Evolutionary conservation across 2,888 invertebrate genomes (phyloP).

Genomic region (Coleophora flavipennella): DNA sequence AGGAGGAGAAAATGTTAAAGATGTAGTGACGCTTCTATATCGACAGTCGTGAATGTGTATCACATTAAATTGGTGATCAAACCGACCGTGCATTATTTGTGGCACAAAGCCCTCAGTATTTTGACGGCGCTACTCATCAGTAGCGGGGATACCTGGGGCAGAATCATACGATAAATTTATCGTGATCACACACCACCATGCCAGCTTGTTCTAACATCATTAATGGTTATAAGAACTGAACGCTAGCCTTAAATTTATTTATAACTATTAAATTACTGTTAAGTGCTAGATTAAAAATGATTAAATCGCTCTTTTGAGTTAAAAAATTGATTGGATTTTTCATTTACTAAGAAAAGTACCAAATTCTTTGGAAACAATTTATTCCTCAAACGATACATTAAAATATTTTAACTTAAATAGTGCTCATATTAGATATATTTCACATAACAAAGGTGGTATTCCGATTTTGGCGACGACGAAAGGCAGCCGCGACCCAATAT

Average conservation of each 20-base stretch:
- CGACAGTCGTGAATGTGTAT: constrained; percentile 20
- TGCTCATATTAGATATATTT: too few relatives aligned
- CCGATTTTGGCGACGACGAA: too few relatives aligned
- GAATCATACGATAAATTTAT: too few relatives aligned
- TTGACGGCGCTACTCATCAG: too few relatives aligned
- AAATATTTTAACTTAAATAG: constrained; percentile 3
- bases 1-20: constrained; percentile 22
- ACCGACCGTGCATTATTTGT: constrained; percentile 8
- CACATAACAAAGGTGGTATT: too few relatives aligned
- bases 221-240: constrained; percentile 67
- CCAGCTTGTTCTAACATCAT: constrained; percentile 42
- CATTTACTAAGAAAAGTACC: constrained; percentile 24
- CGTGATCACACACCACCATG: constrained; percentile 24
- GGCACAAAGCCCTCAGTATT: too few relatives aligned
- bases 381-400: constrained; percentile 15
- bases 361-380: background rate
- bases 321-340: constrained; percentile 59
- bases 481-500: too few relatives aligned
- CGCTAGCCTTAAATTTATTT: constrained; percentile 69
- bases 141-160: too few relatives aligned
- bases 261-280: constrained; percentile 26
- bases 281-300: constrained; percentile 58
- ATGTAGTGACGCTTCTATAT: constrained; percentile 32
- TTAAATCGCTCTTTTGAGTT: constrained; percentile 70
- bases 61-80: constrained; percentile 17